Base-by-base conservation (phyloP, 2,113 vertebrate genomes). In the Rhabdomys dilectus region DNA sequence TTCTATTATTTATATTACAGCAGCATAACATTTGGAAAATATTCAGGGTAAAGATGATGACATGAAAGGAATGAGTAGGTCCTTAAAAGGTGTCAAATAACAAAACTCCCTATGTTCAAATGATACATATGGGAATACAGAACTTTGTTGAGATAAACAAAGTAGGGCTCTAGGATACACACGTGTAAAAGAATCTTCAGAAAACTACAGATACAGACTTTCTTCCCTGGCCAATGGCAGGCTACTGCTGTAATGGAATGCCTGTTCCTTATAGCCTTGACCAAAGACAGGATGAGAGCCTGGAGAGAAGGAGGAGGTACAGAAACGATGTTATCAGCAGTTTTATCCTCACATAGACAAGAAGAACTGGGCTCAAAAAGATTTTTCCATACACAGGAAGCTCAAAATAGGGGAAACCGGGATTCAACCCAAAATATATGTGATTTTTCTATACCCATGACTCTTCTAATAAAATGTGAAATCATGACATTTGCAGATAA, bases 41-140 rank as follows among this genome's bases (percentile, higher is more conserved):
- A 94, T 93, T 82, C 93, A 93, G 21, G 73, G 13, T 95, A 93
- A 84, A 66, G 34, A 91, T 91, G 80, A 88, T 77, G 68, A 88
- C 62, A 45, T 88, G 42, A 34, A 82, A 85, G 5, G 22, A 96
- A 89, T 68, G 68, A 15, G 36, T 51, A 53, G 4, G 36, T 92
- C 9, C 60, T 95, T 39, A 68, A 96, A 89, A 95, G 0, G 17
- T 75, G 91, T 53, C n/a, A 80, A 72, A n/a, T 48, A 93, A 48
- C 31, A 58, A 90, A 94, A 88, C 17, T 91, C 7, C 9, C 42
- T 19, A 58, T 75, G 48, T 78, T 89, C 77, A 96, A 90, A 68
- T 85, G 88, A 80, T 42, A 95, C 11, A 82, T 21, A 68, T 68
- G 87, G 75, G 82, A 95, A 56, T 58, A 66, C 15, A 84, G 36